Base-by-base conservation (phyloP, 1,140 invertebrate species). In the Pogonus chalceus region DNA sequence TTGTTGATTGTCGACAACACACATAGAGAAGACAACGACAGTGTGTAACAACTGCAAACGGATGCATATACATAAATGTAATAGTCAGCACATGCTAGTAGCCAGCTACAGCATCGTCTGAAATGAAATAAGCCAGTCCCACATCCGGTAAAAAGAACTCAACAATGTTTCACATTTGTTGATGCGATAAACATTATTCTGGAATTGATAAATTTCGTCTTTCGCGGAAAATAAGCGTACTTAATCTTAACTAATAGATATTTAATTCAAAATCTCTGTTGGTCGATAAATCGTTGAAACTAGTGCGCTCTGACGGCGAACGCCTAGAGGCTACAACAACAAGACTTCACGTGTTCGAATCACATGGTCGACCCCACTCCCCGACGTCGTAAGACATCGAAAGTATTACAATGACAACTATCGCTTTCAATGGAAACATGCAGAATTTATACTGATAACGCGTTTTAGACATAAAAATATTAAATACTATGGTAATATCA, bases 341-440 rank as follows among this genome's bases (percentile, higher is more conserved):
- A 18, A 9, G 9, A 18, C 37, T 43, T 43, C 37, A 43, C 37
- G 37, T 43, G 37, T 18, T 43, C 37, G 37, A 43, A 16, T 43
- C 37, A 43, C 37, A 43, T 43, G 37, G 9, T 43, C 7, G 37
- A 43, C 37, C 37, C 37, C 37, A 43, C 37, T 43, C 9, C 37
- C 4, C 4, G 7, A 31, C 26, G 14, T 7, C 26, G 4, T 18
- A 12, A 7, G 37, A n/a, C 9, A 12, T 16, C 9, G 37, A 43
- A 43, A 43, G 18, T 43, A 43, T 43, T 43, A 43, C 37, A 43
- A 43, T 18, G 18, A 43, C 37, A 43, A 43, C 37, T 43, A 7
- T 43, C 37, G 37, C 37, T 43, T 43, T 43, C 37, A 10, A n/a
- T n/a, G n/a, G n/a, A n/a, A n/a, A n/a, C n/a, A n/a, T n/a, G n/a